Percentiles rank a stretch among this genome's conserved stretches.
phyloP scores from a whole-genome alignment of 2,113 vertebrate genomes.

The Haemorhous mexicanus region DNA sequence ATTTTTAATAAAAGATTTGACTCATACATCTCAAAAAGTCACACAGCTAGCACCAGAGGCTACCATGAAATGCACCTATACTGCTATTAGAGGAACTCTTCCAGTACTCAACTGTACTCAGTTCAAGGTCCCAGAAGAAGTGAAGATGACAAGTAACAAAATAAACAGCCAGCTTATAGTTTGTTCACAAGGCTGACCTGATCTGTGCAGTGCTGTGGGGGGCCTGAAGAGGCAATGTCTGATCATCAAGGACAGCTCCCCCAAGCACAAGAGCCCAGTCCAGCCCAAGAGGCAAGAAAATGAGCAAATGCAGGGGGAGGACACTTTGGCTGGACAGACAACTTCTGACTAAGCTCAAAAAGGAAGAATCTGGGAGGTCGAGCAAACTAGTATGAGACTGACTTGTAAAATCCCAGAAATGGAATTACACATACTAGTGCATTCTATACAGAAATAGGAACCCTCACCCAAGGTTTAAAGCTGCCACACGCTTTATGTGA shows the following conservation, averaged over 20 bases:
- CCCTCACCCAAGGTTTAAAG: not conserved
- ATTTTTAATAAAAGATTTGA: not conserved
- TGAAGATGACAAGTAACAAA: not conserved
- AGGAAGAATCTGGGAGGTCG: not conserved
- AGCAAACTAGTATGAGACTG: not conserved
- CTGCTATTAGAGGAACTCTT: not conserved
- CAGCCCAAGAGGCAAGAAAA: not conserved
- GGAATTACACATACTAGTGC: accelerated
- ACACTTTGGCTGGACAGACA: not conserved
- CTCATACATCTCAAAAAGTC: not conserved
- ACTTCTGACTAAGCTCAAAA: not conserved
- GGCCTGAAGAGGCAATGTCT: not conserved
- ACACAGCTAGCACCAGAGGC: not conserved
- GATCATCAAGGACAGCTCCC: not conserved
- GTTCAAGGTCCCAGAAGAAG: not conserved
- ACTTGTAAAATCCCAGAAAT: not conserved
- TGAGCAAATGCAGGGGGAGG: not conserved
- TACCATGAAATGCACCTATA: not conserved
- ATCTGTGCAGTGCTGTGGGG: accelerated
- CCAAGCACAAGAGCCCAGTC: not conserved
- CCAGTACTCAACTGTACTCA: not conserved
- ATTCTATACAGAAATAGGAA: not conserved
- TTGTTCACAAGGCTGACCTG: not conserved
- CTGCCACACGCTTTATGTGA: not conserved
- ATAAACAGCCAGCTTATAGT: not conserved